phyloP scores from a whole-genome alignment of 2,797 vertebrate species.

The Ptychadena robeensis region DNA sequence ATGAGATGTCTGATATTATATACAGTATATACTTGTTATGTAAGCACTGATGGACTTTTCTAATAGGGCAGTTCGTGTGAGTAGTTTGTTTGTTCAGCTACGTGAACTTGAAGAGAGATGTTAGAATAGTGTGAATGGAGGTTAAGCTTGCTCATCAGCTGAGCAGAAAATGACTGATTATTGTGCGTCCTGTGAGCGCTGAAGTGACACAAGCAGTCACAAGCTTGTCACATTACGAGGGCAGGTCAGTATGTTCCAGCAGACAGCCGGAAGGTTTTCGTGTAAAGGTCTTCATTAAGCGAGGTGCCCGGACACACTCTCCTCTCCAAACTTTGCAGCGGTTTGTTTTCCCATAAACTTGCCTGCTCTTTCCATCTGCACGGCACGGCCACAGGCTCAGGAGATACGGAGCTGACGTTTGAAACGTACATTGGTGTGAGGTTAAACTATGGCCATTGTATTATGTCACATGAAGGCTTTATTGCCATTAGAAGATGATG shows the following conservation, averaged over 20 bases:
- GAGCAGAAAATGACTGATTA: conserved; percentile 49
- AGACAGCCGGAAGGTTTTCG: conserved; percentile 74
- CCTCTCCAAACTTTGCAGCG: conserved; percentile 59
- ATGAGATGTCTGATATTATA: too few species aligned
- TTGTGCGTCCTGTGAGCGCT: conserved; percentile 63
- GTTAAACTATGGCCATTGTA: conserved; percentile 86
- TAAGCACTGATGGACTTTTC: too few species aligned
- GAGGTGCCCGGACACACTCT: conserved; percentile 70
- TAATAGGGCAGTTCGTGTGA: conserved; percentile 3
- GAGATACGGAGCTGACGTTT: conserved; percentile 86
- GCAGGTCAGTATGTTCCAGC: conserved; percentile 72
- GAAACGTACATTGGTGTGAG: conserved; percentile 86
- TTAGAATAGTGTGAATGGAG: conserved; percentile 2
- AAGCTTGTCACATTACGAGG: conserved; percentile 76
- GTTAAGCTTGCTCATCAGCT: conserved; percentile 45
- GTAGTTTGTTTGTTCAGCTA: conserved; percentile 20
- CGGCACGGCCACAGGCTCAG: conserved; percentile 73
- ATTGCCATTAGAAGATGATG: conserved; percentile 84
- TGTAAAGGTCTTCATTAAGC: conserved; percentile 75
- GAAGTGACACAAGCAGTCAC: conserved; percentile 84
- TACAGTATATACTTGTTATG: too few species aligned
- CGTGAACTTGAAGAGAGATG: not conserved
- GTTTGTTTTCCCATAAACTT: not conserved
- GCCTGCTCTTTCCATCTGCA: not conserved
- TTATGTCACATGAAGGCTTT: conserved; percentile 89